phyloP scores from a whole-genome alignment of 2,113 vertebrate species.

The Chaetorhynchus papuensis region DNA sequence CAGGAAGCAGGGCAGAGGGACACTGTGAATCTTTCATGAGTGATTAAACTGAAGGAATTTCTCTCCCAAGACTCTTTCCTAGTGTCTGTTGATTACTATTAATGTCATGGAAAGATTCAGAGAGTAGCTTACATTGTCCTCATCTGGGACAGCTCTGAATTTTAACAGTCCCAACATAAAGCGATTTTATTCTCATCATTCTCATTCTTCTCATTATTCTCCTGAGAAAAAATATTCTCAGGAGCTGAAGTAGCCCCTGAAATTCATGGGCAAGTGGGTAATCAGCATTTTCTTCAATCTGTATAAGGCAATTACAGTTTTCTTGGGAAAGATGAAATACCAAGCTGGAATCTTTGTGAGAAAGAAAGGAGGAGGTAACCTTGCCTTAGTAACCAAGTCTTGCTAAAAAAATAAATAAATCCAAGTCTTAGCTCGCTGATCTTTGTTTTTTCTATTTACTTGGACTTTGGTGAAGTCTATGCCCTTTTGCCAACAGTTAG shows the following conservation, averaged over 20 bases:
- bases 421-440: neutral
- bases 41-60: neutral
- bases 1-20: neutral
- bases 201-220: too few species aligned
- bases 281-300: neutral
- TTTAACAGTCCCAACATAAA: neutral
- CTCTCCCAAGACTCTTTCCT: neutral
- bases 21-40: rapidly evolving
- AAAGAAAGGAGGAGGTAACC: neutral
- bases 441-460: neutral
- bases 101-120: neutral
- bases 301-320: neutral
- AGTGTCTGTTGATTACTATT: neutral
- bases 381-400: neutral
- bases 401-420: neutral
- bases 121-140: neutral
- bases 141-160: neutral
- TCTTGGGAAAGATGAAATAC: neutral
- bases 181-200: too few species aligned
- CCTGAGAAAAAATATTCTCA: neutral
- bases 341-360: neutral
- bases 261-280: neutral
- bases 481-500: neutral
- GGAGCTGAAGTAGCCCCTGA: neutral
- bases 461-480: neutral